Evolutionary conservation across 2,888 invertebrate species (phyloP).

Genomic region (Trissolcus brochymenae): DNA sequence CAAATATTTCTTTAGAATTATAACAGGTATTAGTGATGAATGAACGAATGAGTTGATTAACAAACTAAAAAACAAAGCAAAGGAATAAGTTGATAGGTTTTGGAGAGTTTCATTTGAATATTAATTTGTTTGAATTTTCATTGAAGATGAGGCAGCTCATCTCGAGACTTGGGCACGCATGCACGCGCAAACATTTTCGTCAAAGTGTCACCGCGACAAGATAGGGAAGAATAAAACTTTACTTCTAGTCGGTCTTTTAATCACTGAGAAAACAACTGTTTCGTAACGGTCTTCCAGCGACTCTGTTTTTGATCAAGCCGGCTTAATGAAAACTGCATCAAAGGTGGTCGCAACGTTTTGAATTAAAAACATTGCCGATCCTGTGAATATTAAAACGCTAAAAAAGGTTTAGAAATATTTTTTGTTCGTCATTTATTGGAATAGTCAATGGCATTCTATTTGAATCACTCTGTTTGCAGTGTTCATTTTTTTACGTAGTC

Average conservation of each 20-base stretch:
- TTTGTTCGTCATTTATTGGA: constrained; percentile 49
- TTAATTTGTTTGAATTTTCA: too few relatives aligned
- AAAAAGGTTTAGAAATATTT: constrained; percentile 35
- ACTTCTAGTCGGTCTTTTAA: constrained; percentile 51
- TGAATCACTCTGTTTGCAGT: constrained; percentile 11
- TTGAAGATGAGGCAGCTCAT: too few relatives aligned
- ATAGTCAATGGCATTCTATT: constrained; percentile 40
- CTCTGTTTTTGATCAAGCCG: constrained; percentile 48
- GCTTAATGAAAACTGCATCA: constrained; percentile 54
- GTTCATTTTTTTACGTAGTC: constrained; percentile 17
- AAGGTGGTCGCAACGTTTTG: constrained; percentile 46
- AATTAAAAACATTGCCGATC: constrained; percentile 45
- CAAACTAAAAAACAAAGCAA: too few relatives aligned
- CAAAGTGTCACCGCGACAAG: constrained; percentile 27
- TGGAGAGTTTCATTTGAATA: too few relatives aligned
- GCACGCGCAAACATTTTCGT: constrained; percentile 29
- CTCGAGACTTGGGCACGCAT: background rate
- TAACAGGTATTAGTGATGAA: too few relatives aligned
- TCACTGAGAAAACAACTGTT: constrained; percentile 35
- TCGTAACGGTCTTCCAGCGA: constrained; percentile 35
- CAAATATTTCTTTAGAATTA: too few relatives aligned
- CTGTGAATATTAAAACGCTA: constrained; percentile 22
- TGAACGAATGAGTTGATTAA: too few relatives aligned
- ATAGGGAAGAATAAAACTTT: constrained; percentile 47
- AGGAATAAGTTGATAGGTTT: too few relatives aligned